Conservation (phyloP, 2,797 vertebrate genomes). For the Denticeps clupeoides region DNA sequence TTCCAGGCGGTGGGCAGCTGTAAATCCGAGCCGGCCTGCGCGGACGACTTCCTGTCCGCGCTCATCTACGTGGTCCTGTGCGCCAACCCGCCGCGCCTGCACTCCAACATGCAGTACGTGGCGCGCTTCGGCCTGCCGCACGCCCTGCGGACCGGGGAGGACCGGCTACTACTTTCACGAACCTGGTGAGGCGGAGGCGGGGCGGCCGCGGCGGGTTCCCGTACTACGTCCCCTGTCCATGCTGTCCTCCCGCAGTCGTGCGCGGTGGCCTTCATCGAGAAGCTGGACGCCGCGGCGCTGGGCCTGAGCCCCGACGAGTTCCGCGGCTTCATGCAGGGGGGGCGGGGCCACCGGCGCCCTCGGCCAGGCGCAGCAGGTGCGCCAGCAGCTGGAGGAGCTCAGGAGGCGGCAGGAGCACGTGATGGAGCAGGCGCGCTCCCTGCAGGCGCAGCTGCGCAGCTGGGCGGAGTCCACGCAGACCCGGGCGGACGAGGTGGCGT, state of each 20-base stretch:
- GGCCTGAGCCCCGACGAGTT: conserved; percentile 90
- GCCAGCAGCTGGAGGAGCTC: conserved; percentile 43
- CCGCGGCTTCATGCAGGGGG: conserved; percentile 56
- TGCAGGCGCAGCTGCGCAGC: conserved; percentile 48
- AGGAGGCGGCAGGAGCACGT: conserved; percentile 56
- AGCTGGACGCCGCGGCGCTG: conserved; percentile 86
- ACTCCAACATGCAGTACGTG: conserved; percentile 98
- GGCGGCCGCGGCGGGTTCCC: too few relatives aligned
- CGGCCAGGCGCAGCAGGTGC: conserved; percentile 8
- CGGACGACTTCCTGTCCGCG: conserved; percentile 87
- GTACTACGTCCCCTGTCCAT: too few relatives aligned
- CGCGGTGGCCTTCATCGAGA: conserved; percentile 94
- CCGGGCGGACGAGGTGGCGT: conserved; percentile 47
- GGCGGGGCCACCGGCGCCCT: conserved; percentile 6
- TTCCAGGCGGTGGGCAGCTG: conserved; percentile 86
- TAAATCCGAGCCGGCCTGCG: conserved; percentile 82
- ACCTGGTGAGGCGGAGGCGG: conserved; percentile 75
- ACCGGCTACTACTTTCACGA: conserved; percentile 94
- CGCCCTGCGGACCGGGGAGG: conserved; percentile 89
- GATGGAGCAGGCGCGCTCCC: conserved; percentile 39
- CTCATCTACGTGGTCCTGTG: conserved; percentile 92
- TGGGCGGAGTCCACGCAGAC: conserved; percentile 56
- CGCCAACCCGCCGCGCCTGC: conserved; percentile 85
- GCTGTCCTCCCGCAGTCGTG: conserved; percentile 79
- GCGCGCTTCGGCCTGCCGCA: conserved; percentile 92